phyloP scores from a whole-genome alignment of 2,113 vertebrate genomes.

The Bagarius yarrelli region DNA sequence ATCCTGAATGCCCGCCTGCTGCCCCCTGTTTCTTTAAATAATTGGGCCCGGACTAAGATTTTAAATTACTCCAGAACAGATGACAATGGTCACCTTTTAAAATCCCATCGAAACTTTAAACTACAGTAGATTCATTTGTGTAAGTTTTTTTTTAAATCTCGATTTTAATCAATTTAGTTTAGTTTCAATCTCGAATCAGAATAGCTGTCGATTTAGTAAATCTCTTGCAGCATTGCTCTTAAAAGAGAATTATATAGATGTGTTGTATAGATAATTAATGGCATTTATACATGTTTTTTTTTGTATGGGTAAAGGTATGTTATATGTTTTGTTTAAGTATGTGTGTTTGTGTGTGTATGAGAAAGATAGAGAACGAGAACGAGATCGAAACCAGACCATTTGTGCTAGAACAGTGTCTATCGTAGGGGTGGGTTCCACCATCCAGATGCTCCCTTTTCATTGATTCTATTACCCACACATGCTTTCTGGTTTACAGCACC shows the following conservation, averaged over 20 bases:
- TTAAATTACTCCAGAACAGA: too few species aligned
- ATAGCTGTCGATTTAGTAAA: background rate
- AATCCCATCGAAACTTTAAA: background rate
- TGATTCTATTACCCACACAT: background rate
- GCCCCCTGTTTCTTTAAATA: too few species aligned
- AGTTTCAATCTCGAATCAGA: too few species aligned
- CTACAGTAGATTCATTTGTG: background rate
- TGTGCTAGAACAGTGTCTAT: background rate
- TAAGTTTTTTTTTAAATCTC: background rate
- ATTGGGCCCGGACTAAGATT: too few species aligned
- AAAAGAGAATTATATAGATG: background rate
- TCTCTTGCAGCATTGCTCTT: background rate
- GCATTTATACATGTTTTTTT: background rate
- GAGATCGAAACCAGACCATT: background rate
- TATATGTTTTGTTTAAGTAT: background rate
- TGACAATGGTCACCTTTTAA: background rate
- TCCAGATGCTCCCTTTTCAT: background rate
- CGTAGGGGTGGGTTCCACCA: background rate
- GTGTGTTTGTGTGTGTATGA: background rate
- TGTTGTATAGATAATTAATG: background rate
- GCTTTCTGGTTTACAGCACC: constrained; percentile 77
- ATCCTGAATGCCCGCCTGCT: too few species aligned
- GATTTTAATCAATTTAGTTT: background rate
- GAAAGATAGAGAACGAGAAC: background rate
- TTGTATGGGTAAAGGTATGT: too few species aligned